Conservation (phyloP, 2,113 vertebrate genomes). For the Phaethornis superciliosus region DNA sequence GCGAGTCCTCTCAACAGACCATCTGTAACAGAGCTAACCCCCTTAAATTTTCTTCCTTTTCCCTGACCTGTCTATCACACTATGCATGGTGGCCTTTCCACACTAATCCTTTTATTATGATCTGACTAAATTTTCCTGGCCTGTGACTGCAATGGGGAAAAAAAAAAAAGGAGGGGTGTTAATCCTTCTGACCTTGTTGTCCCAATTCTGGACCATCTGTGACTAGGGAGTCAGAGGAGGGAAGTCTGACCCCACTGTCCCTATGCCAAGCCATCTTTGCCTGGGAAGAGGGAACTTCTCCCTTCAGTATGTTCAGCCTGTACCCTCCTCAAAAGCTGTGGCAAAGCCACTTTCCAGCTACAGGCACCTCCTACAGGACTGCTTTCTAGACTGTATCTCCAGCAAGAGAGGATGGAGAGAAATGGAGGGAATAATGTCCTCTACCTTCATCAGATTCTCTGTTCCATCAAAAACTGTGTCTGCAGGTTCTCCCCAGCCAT, state of each 20-base stretch:
- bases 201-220: slow-evolving; percentile 43
- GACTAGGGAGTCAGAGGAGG: slow-evolving; percentile 1
- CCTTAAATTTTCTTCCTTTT: slow-evolving; percentile 11
- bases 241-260: not conserved
- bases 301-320: not conserved
- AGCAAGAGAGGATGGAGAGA: not conserved
- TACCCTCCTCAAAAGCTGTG: not conserved
- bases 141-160: slow-evolving; percentile 9
- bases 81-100: not conserved
- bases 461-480: not conserved
- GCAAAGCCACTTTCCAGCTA: not conserved
- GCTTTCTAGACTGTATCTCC: not conserved
- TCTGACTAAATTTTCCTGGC: slow-evolving; percentile 45
- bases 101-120: slow-evolving; percentile 66
- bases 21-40: slow-evolving; percentile 1
- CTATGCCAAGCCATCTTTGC: not conserved
- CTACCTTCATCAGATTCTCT: not conserved
- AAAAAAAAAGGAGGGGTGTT: slow-evolving; percentile 4
- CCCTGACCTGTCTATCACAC: slow-evolving; percentile 44
- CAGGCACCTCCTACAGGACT: not conserved
- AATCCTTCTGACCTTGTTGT: slow-evolving; percentile 53
- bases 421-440: not conserved
- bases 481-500: not conserved
- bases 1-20: not conserved
- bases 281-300: not conserved